Evolutionary conservation across 2,888 invertebrate species (phyloP).

Genomic region (Tipula unca): DNA sequence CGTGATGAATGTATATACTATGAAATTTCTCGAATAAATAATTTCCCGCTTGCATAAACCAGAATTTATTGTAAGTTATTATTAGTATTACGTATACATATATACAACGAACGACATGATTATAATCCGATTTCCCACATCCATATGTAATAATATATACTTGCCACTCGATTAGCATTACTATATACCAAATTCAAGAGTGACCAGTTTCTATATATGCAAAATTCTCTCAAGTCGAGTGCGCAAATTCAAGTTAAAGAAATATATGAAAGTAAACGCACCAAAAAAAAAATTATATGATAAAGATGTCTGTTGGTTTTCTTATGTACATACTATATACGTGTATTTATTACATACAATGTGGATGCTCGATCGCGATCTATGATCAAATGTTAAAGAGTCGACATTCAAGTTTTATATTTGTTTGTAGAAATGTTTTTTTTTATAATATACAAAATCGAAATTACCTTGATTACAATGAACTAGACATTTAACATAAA

Average conservation of each 20-base stretch:
- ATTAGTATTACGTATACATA: not conserved
- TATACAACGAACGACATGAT: not conserved
- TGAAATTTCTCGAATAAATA: not conserved
- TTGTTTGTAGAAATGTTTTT: not conserved
- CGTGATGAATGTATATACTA: not conserved
- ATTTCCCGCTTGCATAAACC: not conserved
- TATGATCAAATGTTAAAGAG: not conserved
- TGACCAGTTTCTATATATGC: not conserved
- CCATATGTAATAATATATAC: not conserved
- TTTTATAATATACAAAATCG: not conserved
- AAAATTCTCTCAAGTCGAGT: not conserved
- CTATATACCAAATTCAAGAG: not conserved
- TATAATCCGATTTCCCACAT: not conserved
- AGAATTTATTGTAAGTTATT: not conserved
- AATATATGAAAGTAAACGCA: not conserved
- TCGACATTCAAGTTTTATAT: not conserved
- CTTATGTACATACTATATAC: too few species aligned
- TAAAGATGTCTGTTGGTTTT: not conserved
- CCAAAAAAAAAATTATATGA: not conserved
- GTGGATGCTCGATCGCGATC: not conserved
- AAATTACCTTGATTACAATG: not conserved
- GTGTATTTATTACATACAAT: too few species aligned
- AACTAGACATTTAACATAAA: not conserved
- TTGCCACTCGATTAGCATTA: too few species aligned
- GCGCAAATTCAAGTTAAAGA: not conserved